A percentile compares a stretch with the other conserved stretches of the same genome.
Conservation (phyloP, 2,888 invertebrate genomes). For the Eupithecia subfuscata region DNA sequence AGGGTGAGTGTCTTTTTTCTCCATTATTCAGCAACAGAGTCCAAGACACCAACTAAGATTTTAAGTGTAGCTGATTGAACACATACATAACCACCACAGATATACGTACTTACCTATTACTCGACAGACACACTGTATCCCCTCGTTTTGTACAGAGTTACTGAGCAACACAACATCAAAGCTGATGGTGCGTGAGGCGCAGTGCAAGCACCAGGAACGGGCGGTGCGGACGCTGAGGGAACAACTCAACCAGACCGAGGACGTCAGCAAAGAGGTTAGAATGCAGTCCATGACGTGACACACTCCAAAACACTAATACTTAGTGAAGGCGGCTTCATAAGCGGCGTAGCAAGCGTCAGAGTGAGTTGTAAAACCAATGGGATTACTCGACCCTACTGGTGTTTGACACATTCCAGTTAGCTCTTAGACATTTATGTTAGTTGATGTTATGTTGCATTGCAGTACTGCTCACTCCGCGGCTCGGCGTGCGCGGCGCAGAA, state of each 20-base stretch:
- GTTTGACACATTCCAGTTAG: background rate
- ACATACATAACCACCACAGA: background rate
- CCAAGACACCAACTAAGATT: background rate
- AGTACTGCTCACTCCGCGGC: constrained; percentile 52
- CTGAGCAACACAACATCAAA: constrained; percentile 55
- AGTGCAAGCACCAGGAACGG: constrained; percentile 47
- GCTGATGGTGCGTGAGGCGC: constrained; percentile 46
- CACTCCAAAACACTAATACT: background rate
- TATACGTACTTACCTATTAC: background rate
- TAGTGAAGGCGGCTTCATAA: background rate
- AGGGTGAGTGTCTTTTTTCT: constrained; percentile 51
- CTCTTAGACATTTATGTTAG: background rate
- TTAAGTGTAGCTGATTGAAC: background rate
- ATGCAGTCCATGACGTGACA: background rate
- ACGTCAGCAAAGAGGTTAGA: constrained; percentile 56
- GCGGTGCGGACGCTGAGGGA: constrained; percentile 49
- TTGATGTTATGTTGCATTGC: constrained; percentile 29
- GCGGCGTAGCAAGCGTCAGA: background rate
- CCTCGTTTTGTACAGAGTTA: constrained; percentile 38
- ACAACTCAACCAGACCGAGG: constrained; percentile 51
- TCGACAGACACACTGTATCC: background rate
- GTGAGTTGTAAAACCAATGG: background rate
- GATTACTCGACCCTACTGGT: background rate
- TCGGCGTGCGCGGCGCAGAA: constrained; percentile 55
- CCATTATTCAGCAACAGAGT: background rate